Evolutionary conservation across 2,113 vertebrate species (phyloP).

Genomic region (Planiliza haematocheilus): DNA sequence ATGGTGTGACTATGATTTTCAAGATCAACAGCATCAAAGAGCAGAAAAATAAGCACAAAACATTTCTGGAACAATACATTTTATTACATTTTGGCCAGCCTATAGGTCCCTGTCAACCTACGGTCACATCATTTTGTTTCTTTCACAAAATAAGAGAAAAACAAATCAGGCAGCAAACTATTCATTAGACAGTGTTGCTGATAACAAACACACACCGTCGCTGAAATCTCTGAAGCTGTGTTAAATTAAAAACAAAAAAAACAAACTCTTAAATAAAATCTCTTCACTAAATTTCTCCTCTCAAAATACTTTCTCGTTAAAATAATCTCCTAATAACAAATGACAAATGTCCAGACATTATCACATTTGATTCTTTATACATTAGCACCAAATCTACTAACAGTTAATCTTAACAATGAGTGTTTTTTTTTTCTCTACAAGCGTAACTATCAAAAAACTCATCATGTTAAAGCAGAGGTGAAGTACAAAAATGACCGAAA

Average conservation of each 20-base stretch:
- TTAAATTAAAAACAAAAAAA: slow-evolving; percentile 49
- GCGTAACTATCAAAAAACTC: slow-evolving; percentile 44
- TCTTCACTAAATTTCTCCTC: slow-evolving; percentile 12
- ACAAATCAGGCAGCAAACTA: slow-evolving; percentile 51
- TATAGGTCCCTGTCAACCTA: slow-evolving; percentile 49
- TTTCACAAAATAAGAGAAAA: slow-evolving; percentile 55
- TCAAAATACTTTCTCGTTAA: slow-evolving; percentile 42
- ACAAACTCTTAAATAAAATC: slow-evolving; percentile 42
- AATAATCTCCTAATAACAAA: slow-evolving; percentile 40
- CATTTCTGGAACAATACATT: slow-evolving; percentile 46
- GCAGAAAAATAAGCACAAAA: slow-evolving; percentile 16
- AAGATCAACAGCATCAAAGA: too few species aligned
- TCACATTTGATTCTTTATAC: slow-evolving; percentile 62
- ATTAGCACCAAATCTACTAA: slow-evolving; percentile 75
- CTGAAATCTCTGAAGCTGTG: slow-evolving; percentile 53
- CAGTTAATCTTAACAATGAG: slow-evolving; percentile 26
- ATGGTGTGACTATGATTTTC: too few species aligned
- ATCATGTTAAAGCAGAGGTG: slow-evolving; percentile 50
- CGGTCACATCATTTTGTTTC: slow-evolving; percentile 40
- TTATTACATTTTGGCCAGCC: slow-evolving; percentile 61
- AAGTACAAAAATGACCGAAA: slow-evolving; percentile 53
- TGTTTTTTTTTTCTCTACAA: slow-evolving; percentile 33
- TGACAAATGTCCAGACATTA: slow-evolving; percentile 45
- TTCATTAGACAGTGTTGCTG: slow-evolving; percentile 66
- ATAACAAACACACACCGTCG: slow-evolving; percentile 49